Conservation (phyloP, 2,888 invertebrate genomes). For the Torymus aiolomorphi region DNA sequence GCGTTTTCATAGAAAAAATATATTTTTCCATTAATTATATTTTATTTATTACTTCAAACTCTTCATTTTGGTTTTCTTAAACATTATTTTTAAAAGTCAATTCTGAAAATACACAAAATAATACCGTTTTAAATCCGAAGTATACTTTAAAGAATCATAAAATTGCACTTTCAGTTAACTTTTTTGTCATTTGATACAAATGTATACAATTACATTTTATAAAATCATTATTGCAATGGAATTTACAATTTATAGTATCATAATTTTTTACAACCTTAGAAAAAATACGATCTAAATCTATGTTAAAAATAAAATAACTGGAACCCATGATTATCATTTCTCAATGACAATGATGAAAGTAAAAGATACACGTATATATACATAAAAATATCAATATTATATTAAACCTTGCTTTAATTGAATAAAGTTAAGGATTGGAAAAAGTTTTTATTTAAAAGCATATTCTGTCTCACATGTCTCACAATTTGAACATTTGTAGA, state of each 20-base stretch:
- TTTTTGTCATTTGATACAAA: conserved; percentile 12
- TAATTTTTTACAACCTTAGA: neutral
- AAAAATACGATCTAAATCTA: neutral
- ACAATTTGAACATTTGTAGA: too few species aligned
- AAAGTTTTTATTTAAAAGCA: too few species aligned
- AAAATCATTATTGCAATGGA: too few species aligned
- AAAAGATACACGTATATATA: conserved; percentile 1
- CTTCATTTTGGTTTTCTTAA: neutral
- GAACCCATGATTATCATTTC: conserved; percentile 1
- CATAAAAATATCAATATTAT: too few species aligned
- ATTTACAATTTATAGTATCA: too few species aligned
- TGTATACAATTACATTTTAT: conserved; percentile 6
- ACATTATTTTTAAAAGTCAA: neutral
- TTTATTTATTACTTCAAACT: neutral
- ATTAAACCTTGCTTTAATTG: too few species aligned
- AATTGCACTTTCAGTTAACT: conserved; percentile 8
- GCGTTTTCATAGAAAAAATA: conserved; percentile 7
- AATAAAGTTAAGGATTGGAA: too few species aligned
- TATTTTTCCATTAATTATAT: conserved; percentile 1
- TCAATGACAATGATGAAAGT: conserved; percentile 5
- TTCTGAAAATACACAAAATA: neutral
- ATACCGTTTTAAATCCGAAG: neutral
- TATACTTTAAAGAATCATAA: conserved; percentile 7
- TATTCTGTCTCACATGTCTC: too few species aligned
- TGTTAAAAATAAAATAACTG: conserved; percentile 31